phyloP scores from a whole-genome alignment of 2,888 invertebrate genomes.

The Ennomos quercinarius region DNA sequence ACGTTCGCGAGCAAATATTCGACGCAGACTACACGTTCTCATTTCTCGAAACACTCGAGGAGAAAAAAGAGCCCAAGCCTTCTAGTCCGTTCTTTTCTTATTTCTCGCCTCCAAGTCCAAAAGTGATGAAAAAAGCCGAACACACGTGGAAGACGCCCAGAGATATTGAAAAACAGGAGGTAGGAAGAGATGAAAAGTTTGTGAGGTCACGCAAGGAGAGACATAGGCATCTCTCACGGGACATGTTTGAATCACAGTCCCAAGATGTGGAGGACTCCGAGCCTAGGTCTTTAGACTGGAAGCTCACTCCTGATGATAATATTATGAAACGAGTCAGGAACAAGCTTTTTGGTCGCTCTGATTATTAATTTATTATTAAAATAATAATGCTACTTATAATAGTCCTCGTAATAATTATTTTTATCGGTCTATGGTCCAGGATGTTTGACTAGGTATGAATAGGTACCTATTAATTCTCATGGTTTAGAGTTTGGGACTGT shows the following conservation, averaged over 20 bases:
- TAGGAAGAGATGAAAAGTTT: conserved; percentile 38
- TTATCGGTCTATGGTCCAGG: neutral
- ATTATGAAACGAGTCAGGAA: conserved; percentile 67
- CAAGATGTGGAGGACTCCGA: conserved; percentile 63
- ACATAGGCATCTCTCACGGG: conserved; percentile 64
- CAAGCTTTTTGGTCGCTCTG: conserved; percentile 70
- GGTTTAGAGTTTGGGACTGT: conserved; percentile 21
- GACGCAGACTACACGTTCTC: conserved; percentile 75
- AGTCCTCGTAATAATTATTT: neutral
- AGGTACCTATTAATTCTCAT: neutral
- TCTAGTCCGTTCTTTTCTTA: conserved; percentile 76
- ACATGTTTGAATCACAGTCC: conserved; percentile 74
- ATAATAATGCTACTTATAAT: neutral
- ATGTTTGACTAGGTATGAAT: neutral
- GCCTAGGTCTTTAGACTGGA: conserved; percentile 61
- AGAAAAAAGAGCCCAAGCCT: conserved; percentile 60
- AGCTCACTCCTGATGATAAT: conserved; percentile 67
- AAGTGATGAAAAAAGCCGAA: conserved; percentile 53
- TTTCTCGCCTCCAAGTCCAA: conserved; percentile 59
- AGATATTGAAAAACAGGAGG: conserved; percentile 45
- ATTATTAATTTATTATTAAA: conserved; percentile 52
- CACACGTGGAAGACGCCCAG: conserved; percentile 65
- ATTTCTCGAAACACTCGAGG: conserved; percentile 63
- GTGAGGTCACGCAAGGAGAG: conserved; percentile 48
- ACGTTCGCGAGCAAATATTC: conserved; percentile 66